Conservation (phyloP, 2,797 vertebrate species). For the Dicrostonyx torquatus region DNA sequence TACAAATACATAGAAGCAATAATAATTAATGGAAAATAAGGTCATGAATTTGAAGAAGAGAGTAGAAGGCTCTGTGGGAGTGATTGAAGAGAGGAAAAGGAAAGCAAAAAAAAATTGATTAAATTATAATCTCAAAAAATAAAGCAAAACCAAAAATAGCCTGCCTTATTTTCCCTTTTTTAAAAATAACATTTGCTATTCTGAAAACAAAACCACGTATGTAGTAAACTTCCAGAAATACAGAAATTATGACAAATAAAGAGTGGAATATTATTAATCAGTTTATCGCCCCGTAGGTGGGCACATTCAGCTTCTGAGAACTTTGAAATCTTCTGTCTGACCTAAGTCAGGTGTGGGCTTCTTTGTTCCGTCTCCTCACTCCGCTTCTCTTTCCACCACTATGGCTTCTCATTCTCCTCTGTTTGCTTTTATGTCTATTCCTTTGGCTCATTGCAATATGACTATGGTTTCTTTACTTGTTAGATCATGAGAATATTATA, state of each 20-base stretch:
- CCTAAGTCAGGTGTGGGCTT: not conserved
- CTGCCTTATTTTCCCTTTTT: constrained; percentile 28
- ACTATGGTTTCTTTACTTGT: constrained; percentile 27
- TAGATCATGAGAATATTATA: not conserved
- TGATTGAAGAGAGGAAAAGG: not conserved
- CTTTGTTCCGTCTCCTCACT: not conserved
- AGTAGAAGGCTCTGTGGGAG: not conserved
- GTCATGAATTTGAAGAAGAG: not conserved
- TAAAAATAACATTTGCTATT: not conserved
- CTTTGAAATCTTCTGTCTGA: not conserved
- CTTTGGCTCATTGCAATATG: not conserved
- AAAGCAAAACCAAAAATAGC: not conserved
- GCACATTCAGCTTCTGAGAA: not conserved
- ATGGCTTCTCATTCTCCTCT: not conserved
- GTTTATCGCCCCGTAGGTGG: not conserved
- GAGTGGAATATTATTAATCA: not conserved
- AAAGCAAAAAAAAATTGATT: not conserved
- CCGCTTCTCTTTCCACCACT: not conserved
- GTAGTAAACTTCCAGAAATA: not conserved
- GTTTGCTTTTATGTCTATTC: not conserved
- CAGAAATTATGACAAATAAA: not conserved
- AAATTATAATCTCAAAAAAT: not conserved
- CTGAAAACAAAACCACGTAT: constrained; percentile 16
- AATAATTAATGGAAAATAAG: not conserved
- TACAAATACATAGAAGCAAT: not conserved